Base-by-base conservation (phyloP, 2,797 vertebrate species). In the Centroberyx gerrardi region DNA sequence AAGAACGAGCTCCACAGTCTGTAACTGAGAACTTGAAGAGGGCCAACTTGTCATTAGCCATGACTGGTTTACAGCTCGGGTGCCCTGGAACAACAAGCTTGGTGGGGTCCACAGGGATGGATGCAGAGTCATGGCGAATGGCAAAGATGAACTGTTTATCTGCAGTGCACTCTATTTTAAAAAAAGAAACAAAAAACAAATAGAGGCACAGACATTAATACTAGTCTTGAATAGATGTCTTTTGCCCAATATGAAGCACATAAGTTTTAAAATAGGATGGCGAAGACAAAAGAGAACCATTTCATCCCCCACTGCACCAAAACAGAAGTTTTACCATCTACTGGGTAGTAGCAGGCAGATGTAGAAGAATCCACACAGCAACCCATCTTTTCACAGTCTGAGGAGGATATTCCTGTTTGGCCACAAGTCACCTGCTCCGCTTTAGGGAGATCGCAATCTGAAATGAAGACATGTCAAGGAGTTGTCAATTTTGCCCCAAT, bases 101-200 rank as follows among this genome's bases (percentile, higher is more conserved):
- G 3, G 14, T 72, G 31, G 91, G 83, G 76, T 92, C 88, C 22
- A 95, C 28, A 1, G 74, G 55, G 5, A 80, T 1, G 1, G 80
- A 40, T 4, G 79, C 38, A 22, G 85, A 51, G 62, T 92, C 0
- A 1, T 15, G 7, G 4, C 87, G 74, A 67, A 95, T 86, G 5
- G 85, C 77, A 44, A 95, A 95, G 8, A 95, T 85, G 82, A 94
- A 93, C 17, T 93, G 64, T 27, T 61, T 46, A 72, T 95, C 92
- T 0, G 3, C 49, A 0, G 93, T 93, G 83, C 94, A 95, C 65
- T 87, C 94, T 95, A 28, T 22, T 22, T 22, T n/a, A n/a, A n/a
- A 48, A 56, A 22, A 22, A 22, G 1, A 22, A 22, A 22, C 1
- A 22, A 22, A 22, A 22, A 22, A n/a, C n/a, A n/a, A n/a, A 10